phyloP scores from a whole-genome alignment of 2,888 invertebrate genomes.

The Ophion costatus region DNA sequence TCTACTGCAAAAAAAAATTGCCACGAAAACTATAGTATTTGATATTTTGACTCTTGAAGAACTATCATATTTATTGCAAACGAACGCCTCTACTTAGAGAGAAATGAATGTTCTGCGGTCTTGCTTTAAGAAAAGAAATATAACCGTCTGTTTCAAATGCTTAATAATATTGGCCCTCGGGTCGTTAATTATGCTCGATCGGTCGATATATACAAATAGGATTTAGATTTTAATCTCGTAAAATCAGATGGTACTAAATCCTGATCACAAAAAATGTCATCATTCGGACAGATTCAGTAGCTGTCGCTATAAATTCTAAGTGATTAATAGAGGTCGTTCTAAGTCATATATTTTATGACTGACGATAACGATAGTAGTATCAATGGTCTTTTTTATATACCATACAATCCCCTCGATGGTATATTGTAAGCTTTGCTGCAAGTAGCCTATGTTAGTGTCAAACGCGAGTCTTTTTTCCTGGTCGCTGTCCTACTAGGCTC shows the following conservation, averaged over 20 bases:
- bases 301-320: background rate
- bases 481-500: conserved; percentile 39
- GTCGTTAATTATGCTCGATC: background rate
- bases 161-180: background rate
- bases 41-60: background rate
- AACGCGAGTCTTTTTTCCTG: conserved; percentile 62
- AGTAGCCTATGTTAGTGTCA: conserved; percentile 72
- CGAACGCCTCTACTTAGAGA: too few relatives aligned
- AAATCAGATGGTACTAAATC: too few relatives aligned
- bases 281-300: background rate
- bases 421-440: conserved; percentile 82
- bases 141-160: background rate
- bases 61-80: background rate
- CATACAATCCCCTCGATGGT: conserved; percentile 73
- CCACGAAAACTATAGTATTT: background rate
- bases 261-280: background rate
- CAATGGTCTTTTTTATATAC: conserved; percentile 20
- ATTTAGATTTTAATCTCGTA: too few relatives aligned
- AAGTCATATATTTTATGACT: background rate
- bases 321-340: background rate
- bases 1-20: conserved; percentile 73
- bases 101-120: too few relatives aligned
- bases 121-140: background rate
- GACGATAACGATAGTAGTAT: background rate
- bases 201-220: too few relatives aligned